These are phyloP conservation scores for Hemibagrus wyckioides DNA, from an alignment of 2,113 vertebrate species.

Conservation along the genomic window DNA sequence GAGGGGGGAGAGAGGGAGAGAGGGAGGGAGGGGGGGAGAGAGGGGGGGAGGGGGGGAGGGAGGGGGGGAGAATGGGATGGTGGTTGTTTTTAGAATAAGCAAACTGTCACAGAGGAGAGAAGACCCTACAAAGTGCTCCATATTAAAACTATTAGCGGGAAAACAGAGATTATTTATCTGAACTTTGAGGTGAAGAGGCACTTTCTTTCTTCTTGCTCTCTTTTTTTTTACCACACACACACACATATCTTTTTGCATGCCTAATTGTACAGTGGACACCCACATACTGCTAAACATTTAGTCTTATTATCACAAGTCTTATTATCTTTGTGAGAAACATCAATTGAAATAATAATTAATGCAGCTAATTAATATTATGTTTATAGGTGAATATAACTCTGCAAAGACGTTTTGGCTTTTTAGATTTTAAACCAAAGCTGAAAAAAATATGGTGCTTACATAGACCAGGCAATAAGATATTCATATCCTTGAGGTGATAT, in stretches of 20 bases:
- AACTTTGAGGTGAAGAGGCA: constrained; percentile 43
- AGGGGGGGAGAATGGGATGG: constrained; percentile 50
- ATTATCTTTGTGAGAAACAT: not conserved
- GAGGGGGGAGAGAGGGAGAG: constrained; percentile 19
- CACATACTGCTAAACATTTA: no score
- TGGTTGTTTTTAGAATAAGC: constrained; percentile 51
- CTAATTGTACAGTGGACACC: constrained; percentile 1
- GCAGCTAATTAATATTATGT: not conserved
- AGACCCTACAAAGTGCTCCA: constrained; percentile 48
- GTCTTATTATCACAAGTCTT: not conserved
- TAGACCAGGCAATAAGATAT: not conserved
- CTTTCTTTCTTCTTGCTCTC: constrained; percentile 7
- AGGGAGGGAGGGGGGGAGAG: constrained; percentile 33
- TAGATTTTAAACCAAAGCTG: not conserved
- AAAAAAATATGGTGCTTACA: not conserved
- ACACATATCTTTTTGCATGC: not conserved
- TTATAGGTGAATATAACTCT: not conserved
- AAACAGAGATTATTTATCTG: constrained; percentile 49
- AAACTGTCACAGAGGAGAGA: constrained; percentile 47
- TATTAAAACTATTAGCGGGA: constrained; percentile 52
- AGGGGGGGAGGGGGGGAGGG: constrained; percentile 47
- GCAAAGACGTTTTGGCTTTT: not conserved
- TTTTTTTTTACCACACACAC: not conserved
- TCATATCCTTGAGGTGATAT: not conserved
- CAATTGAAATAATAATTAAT: not conserved